A percentile compares a stretch with the other conserved stretches of the same genome.
Conservation (phyloP, 2,113 vertebrate genomes). For the Corythaeola cristata region DNA sequence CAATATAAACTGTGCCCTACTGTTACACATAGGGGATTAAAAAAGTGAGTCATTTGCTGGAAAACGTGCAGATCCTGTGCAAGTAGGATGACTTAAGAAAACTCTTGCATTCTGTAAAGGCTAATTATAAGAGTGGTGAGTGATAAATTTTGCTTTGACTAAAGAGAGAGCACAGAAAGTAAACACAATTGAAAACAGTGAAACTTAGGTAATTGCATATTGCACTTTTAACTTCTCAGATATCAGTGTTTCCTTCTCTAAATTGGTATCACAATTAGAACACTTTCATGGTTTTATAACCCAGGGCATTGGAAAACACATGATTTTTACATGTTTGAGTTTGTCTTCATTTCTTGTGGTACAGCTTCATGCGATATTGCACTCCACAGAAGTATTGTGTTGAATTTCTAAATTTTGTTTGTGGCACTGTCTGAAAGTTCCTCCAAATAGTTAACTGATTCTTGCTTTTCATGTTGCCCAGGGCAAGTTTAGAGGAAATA, state of each 20-base stretch:
- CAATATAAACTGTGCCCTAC: neutral
- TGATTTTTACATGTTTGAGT: neutral
- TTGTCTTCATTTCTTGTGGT: neutral
- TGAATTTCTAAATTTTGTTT: neutral
- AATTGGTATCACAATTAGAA: neutral
- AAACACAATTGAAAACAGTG: neutral
- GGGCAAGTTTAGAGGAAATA: conserved; percentile 6
- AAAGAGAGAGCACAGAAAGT: neutral
- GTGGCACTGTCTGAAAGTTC: neutral
- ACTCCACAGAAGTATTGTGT: neutral
- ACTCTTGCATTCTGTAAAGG: neutral
- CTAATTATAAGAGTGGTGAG: neutral
- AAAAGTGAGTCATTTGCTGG: neutral
- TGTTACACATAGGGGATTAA: neutral
- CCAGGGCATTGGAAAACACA: neutral
- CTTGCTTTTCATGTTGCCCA: conserved; percentile 1
- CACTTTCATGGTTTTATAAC: neutral
- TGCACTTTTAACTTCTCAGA: neutral
- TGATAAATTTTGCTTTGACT: neutral
- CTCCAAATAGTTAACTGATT: neutral
- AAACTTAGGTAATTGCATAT: neutral
- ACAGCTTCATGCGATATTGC: neutral
- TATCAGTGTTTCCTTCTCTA: neutral
- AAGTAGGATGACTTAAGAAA: neutral
- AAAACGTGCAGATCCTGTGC: neutral